Percentiles rank a stretch among this genome's conserved stretches.
Evolutionary conservation across 2,797 vertebrate genomes (phyloP).

Genomic region (Bradypodion pumilum): DNA sequence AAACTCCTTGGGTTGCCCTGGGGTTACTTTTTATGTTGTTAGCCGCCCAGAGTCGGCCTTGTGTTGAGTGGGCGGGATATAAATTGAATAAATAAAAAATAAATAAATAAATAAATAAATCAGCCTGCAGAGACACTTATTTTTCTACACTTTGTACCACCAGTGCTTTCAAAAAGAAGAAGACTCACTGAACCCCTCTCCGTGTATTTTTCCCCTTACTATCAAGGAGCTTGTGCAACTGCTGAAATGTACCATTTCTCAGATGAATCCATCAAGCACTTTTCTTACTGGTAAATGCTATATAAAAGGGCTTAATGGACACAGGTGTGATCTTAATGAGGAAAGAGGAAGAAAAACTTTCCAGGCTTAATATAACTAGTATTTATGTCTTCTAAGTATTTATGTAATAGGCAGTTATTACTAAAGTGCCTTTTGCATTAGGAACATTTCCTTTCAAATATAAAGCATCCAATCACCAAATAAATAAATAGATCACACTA

Average conservation of each 20-base stretch:
- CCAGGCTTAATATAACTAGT: conserved; percentile 38
- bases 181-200: no score
- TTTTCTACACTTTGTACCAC: no score
- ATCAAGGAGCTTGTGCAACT: conserved; percentile 19
- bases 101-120: no score
- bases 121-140: no score
- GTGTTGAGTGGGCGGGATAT: no score
- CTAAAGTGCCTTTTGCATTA: conserved; percentile 40
- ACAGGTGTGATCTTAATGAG: conserved; percentile 52
- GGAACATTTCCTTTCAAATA: conserved; percentile 41
- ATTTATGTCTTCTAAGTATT: conserved; percentile 52
- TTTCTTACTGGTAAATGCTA: conserved; percentile 66
- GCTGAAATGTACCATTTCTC: conserved; percentile 64
- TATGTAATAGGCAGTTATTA: conserved; percentile 17
- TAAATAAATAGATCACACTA: background rate
- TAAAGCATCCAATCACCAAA: conserved; percentile 28
- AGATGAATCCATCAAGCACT: conserved; percentile 69
- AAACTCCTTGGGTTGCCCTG: no score
- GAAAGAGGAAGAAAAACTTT: conserved; percentile 10
- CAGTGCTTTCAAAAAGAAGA: no score
- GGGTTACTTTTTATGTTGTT: no score
- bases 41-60: no score
- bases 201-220: no score
- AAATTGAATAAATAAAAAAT: no score
- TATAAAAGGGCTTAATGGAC: conserved; percentile 65